Base-by-base conservation (phyloP, 2,113 vertebrate genomes). In the zebrafish (Danio rerio) region DNA sequence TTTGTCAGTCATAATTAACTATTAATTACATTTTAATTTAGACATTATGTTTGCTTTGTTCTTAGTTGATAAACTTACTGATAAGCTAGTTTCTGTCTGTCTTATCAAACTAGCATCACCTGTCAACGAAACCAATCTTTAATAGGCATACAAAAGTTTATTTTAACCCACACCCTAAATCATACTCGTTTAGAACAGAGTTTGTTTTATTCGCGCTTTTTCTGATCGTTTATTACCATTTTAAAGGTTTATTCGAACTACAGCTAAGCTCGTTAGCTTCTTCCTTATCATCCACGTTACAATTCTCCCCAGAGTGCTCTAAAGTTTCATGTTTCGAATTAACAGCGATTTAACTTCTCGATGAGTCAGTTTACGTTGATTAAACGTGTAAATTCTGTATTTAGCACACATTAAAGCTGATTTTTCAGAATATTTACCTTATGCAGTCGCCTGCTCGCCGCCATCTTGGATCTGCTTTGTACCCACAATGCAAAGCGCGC, bases 381-480 rank as follows among this genome's bases (percentile, higher is more conserved):
- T 62, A 62, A 18, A 21, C n/a, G 9, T 12, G 7, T 42, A 13
- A 59, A 53, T 45, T 68, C 15, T 55, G 1, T n/a, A 43, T 70
- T 18, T 40, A 21, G 45, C 13, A 43, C 18, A 5, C 13, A 52
- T 63, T 53, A 53, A 81, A 80, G 31, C n/a, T 9, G 42, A 86
- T 58, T 85, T 73, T 45, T 85, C 56, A 47, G 78, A 69, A 84
- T 82, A 89, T 90, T 94, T 96, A 96, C 95, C 95, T 95, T 96
- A 90, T 94, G 93, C 92, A 96, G 94, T 93, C 95, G 94, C 92
- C 93, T 95, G 94, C 95, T 95, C 92, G 94, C 94, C 94, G 94
- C 94, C 94, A 95, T 95, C 94, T 95, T 95, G 94, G 90, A 91
- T 92, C 90, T 93, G 90, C 90, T 93, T 31, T 87, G 49, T 92